Evolutionary conservation across 2,113 vertebrate genomes (phyloP).

Genomic region (Hippocampus comes): DNA sequence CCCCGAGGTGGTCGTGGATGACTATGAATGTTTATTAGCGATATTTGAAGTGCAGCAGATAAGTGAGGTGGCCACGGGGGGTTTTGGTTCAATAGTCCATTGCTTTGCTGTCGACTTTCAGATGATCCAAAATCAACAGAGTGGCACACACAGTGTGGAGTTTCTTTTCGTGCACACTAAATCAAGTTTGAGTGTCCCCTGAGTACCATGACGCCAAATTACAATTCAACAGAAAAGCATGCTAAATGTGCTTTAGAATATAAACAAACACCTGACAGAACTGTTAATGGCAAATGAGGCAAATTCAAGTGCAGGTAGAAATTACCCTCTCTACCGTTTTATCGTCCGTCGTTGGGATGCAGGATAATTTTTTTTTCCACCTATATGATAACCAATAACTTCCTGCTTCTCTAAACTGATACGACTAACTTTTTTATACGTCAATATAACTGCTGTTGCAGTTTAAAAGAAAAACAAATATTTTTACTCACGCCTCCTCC

Average conservation of each 20-base stretch:
- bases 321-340: neutral
- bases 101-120: neutral
- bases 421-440: too few species aligned
- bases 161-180: neutral
- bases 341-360: too few species aligned
- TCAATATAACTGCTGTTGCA: too few species aligned
- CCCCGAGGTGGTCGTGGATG: neutral
- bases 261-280: neutral
- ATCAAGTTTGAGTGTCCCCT: neutral
- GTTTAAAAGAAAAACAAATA: too few species aligned
- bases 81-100: neutral
- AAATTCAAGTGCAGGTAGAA: neutral
- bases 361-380: too few species aligned
- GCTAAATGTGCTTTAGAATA: neutral
- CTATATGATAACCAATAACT: too few species aligned
- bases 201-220: neutral
- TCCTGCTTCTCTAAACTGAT: too few species aligned
- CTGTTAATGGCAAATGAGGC: neutral
- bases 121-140: neutral
- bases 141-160: neutral
- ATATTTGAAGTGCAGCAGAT: neutral
- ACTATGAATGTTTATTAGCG: neutral
- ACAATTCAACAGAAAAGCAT: neutral
- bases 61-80: neutral
- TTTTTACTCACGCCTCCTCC: too few species aligned